Base-by-base conservation (phyloP, 1,140 invertebrate species). In the Galleria mellonella region DNA sequence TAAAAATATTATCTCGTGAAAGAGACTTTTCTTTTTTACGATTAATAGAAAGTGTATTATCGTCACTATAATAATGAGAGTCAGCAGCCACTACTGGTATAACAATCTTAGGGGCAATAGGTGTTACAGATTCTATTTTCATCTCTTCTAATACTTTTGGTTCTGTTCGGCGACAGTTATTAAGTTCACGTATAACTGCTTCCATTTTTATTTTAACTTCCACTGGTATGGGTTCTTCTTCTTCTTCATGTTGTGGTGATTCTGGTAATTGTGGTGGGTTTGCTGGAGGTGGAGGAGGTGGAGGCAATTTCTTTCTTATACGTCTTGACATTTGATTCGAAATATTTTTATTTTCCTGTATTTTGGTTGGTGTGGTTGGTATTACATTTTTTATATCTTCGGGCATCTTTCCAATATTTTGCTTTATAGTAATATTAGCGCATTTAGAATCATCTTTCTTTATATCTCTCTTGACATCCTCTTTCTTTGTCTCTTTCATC, bases 191-290 rank as follows among this genome's bases (percentile, higher is more conserved):
- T 39, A 89, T 89, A 9, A 89, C 88, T 13, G 88, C 88, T 57
- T 87, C 85, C 88, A 89, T 88, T 63, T 89, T 89, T 35, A 82
- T 71, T 70, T 89, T 89, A 1, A 89, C 79, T 53, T 88, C 83
- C 10, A 81, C 77, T 12, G 81, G 73, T 29, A 88, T 72, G 15
- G 52, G 43, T 27, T 53, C 51, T 17, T 52, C 40, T 11, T 75
- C 69, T 32, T 79, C 65, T 2, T 52, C 50, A 43, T 60, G 10
- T 35, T 14, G 7, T 35, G 11, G 17, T 6, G 17, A 23, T 23
- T 2, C 67, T 9, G 49, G 27, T 37, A 37, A 12, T 51, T 72
- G 56, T 41, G 37, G 47, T 36, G 47, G 48, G 27, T 50, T 51
- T 1, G 53, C 43, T 14, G 82, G 79, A 7, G 84, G 83, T 36